A percentile compares a stretch with the other conserved stretches of the same genome.
Evolutionary conservation across 2,113 vertebrate species (phyloP).

Genomic region (Pionites leucogaster): DNA sequence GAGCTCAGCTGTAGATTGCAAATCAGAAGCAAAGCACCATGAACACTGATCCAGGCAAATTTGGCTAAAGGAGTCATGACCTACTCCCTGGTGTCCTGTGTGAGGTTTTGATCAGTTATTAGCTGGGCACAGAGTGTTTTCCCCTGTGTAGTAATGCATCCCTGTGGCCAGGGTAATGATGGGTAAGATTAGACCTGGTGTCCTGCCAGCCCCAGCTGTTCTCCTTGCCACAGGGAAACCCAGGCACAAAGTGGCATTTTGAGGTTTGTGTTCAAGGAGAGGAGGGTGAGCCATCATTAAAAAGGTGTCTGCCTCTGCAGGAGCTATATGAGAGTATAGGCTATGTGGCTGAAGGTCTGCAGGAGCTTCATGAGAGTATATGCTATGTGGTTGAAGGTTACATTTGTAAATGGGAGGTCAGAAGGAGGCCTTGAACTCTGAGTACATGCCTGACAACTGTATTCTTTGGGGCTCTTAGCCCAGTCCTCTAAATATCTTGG

Average conservation of each 20-base stretch:
- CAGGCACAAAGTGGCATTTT: background rate
- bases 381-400: background rate
- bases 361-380: background rate
- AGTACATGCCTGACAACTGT: background rate
- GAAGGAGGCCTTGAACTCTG: background rate
- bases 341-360: background rate
- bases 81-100: background rate
- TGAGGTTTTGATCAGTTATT: background rate
- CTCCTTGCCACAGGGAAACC: background rate
- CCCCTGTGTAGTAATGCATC: background rate
- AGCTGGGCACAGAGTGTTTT: background rate
- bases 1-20: background rate
- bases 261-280: background rate
- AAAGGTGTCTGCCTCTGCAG: background rate
- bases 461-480: background rate
- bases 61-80: background rate
- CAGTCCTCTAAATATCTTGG: background rate
- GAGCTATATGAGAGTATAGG: background rate
- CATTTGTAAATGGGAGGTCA: background rate
- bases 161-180: background rate
- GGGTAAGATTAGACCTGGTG: background rate
- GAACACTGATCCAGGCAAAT: background rate
- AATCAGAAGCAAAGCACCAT: background rate
- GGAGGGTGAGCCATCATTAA: background rate
- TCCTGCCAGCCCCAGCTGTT: background rate